Base-by-base conservation (phyloP, 2,113 vertebrate genomes). In the Gavialis gangeticus region DNA sequence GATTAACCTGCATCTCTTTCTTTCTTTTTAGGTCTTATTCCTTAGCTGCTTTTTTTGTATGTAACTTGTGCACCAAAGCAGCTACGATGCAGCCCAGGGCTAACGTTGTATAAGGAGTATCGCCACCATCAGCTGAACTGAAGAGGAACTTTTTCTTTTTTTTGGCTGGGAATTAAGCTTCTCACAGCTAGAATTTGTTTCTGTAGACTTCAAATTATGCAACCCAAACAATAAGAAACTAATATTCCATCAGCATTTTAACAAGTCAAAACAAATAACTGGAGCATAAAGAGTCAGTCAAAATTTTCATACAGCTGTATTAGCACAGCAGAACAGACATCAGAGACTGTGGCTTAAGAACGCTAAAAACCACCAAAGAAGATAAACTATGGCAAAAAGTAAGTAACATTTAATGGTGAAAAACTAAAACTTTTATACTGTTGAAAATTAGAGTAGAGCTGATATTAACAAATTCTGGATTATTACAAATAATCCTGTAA, bases 401-500 rank as follows among this genome's bases (percentile, higher is more conserved):
- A 78, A 88, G 83, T 64, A 56, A 24, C 12, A 19, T 46, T 88
- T 28, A 16, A 87, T 21, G 30, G 71, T 85, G 34, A 73, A 85
- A 73, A 76, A 12, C 10, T 73, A 58, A 76, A 58, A 34, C 58
- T 76, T 67, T 5, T 63, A 79, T 60, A 55, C 15, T 17, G 27
- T 66, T 89, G 22, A 67, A 87, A 92, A 15, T 79, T 93, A 57
- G 2, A 55, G 55, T 63, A 84, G 66, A 76, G 46, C 57, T 66
- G 60, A 89, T 89, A 82, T 82, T 76, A 89, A 58, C 54, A 60
- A 87, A 85, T n/a, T 56, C 21, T 14, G 22, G 8, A 28, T 86
- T 88, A 69, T 90, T 94, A 87, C 76, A 63, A 81, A 89, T 92
- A 34, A 37, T 78, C 18, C 62, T 83, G 15, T 84, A 94, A 75